phyloP scores from a whole-genome alignment of 2,113 vertebrate species.

The Tetrao urogallus region DNA sequence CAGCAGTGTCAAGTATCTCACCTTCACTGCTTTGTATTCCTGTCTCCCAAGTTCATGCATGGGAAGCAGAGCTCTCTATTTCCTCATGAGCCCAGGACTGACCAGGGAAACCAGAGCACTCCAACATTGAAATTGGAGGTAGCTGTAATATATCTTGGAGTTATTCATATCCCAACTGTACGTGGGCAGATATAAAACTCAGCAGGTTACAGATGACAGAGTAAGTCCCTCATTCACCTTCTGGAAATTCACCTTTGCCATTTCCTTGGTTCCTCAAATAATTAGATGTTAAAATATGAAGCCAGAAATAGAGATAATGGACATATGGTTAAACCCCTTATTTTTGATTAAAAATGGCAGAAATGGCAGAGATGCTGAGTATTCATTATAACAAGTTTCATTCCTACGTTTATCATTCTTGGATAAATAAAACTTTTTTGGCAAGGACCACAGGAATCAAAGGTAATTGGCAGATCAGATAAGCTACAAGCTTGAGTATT shows the following conservation, averaged over 20 bases:
- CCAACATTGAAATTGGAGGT: accelerated
- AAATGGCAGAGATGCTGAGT: neutral
- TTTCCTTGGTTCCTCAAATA: neutral
- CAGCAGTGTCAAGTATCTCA: neutral
- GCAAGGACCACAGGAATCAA: slow-evolving; percentile 11
- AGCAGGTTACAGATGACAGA: neutral
- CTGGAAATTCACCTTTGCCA: neutral
- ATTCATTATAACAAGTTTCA: neutral
- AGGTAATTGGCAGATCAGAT: neutral
- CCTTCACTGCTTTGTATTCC: neutral
- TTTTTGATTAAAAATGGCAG: neutral
- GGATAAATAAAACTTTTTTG: slow-evolving; percentile 9
- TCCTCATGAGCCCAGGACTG: accelerated
- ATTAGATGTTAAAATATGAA: neutral
- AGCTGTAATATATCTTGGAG: neutral
- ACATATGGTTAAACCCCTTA: neutral
- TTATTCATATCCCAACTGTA: neutral
- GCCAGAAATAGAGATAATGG: neutral
- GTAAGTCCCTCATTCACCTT: neutral
- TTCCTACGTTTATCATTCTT: neutral
- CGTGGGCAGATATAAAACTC: neutral
- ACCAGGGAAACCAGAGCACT: neutral
- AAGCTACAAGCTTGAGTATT: neutral
- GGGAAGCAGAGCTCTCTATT: neutral
- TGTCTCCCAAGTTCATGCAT: accelerated